Percentiles rank a stretch among this genome's conserved stretches.
phyloP scores from a whole-genome alignment of 2,113 vertebrate species.

The Hippocampus zosterae region DNA sequence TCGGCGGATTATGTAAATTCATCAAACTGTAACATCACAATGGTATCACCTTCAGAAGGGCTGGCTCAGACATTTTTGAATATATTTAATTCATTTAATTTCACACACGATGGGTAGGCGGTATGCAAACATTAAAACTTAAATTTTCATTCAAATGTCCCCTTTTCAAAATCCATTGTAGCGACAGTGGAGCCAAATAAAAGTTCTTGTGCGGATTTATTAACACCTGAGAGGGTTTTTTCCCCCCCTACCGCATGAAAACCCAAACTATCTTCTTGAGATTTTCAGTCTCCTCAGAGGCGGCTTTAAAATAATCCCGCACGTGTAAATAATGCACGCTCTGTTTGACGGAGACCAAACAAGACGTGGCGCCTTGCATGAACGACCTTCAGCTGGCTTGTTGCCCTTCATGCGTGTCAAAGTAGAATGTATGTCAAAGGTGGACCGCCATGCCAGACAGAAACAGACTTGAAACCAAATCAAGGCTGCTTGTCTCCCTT shows the following conservation, averaged over 20 bases:
- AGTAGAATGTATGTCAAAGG: neutral
- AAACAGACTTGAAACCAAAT: neutral
- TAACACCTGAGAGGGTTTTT: neutral
- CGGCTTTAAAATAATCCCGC: slow-evolving; percentile 15
- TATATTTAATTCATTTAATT: neutral
- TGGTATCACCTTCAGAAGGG: neutral
- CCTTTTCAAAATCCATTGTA: neutral
- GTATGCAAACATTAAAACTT: neutral
- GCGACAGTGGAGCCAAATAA: neutral
- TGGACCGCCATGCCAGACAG: neutral
- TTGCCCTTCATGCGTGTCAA: neutral
- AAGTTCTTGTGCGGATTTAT: neutral
- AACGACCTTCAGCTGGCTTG: slow-evolving; percentile 1
- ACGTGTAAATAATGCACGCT: slow-evolving; percentile 37
- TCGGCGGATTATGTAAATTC: neutral
- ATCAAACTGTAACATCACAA: neutral
- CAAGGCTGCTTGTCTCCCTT: neutral
- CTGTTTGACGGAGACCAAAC: slow-evolving; percentile 47
- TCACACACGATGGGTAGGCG: neutral
- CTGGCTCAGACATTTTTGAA: neutral
- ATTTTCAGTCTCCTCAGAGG: slow-evolving; percentile 38
- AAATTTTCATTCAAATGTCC: neutral
- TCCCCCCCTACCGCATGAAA: neutral
- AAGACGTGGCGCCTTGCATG: slow-evolving; percentile 14
- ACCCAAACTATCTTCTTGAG: neutral